Conservation (phyloP, 2,113 vertebrate genomes). For the Sapayoa aenigma region DNA sequence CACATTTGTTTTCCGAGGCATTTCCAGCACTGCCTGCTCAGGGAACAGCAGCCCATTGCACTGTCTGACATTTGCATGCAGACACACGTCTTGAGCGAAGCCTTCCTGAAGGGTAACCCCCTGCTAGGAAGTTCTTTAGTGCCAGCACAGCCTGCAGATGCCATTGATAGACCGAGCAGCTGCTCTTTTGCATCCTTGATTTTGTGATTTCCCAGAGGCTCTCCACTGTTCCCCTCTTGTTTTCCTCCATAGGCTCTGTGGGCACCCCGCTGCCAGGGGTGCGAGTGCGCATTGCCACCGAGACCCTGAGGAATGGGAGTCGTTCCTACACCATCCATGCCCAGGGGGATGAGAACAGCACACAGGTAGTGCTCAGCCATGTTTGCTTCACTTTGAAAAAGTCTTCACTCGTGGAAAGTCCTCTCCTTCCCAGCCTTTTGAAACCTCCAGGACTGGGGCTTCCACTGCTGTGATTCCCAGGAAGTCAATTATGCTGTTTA, state of each 20-base stretch:
- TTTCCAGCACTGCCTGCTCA: not conserved
- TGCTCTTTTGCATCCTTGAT: not conserved
- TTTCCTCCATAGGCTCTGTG: constrained; percentile 79
- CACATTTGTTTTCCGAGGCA: not conserved
- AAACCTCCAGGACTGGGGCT: not conserved
- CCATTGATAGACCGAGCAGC: not conserved
- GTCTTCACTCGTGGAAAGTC: rapidly evolving
- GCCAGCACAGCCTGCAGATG: constrained; percentile 12
- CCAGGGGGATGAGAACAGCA: constrained; percentile 77
- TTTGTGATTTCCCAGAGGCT: not conserved
- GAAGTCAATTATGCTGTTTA: not conserved
- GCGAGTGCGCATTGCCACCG: constrained; percentile 81
- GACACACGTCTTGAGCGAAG: not conserved
- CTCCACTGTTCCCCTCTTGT: not conserved
- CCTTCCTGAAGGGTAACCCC: not conserved
- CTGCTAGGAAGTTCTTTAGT: not conserved
- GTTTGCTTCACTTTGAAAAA: rapidly evolving
- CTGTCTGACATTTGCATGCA: not conserved
- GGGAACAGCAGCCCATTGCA: not conserved
- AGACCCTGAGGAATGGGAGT: constrained; percentile 1
- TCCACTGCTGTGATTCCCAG: not conserved
- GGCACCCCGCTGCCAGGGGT: constrained; percentile 87
- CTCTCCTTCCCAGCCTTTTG: not conserved
- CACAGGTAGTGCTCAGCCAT: constrained; percentile 70
- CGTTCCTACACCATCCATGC: constrained; percentile 70